phyloP scores from a whole-genome alignment of 2,888 invertebrate species.

The Aleiodes testaceus region DNA sequence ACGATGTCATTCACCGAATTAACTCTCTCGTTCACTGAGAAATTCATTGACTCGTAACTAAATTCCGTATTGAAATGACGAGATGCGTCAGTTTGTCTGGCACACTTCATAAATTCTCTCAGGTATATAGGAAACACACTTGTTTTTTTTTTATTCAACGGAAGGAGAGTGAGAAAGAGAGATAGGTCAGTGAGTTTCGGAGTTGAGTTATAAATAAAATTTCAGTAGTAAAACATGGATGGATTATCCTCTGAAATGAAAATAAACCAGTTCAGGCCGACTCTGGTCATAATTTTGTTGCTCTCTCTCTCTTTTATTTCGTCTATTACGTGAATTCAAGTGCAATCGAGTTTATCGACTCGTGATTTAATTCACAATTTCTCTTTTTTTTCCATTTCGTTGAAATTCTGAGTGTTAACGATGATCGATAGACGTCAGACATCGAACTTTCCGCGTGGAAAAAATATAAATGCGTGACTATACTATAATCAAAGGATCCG shows the following conservation, averaged over 20 bases:
- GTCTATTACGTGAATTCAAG: too few species aligned
- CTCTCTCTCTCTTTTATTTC: neutral
- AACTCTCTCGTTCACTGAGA: too few species aligned
- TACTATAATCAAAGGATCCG: too few species aligned
- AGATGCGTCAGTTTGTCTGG: conserved; percentile 19
- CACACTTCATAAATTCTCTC: conserved; percentile 19
- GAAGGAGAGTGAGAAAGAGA: neutral
- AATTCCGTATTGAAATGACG: conserved; percentile 1
- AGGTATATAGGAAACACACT: conserved; percentile 8
- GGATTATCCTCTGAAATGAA: conserved; percentile 26
- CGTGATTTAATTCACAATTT: too few species aligned
- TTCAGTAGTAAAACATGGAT: neutral
- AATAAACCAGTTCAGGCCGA: conserved; percentile 28
- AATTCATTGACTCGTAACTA: too few species aligned
- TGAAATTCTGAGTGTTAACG: neutral
- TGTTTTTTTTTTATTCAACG: too few species aligned
- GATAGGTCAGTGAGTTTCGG: neutral
- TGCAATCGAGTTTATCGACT: too few species aligned
- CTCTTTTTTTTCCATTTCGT: neutral
- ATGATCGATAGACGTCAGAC: conserved; percentile 1
- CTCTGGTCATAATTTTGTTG: conserved; percentile 13
- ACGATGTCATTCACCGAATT: too few species aligned
- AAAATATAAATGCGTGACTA: neutral
- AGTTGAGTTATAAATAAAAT: neutral
- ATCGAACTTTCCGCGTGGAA: neutral